These are phyloP conservation scores for Gopherus evgoodei DNA, from an alignment of 2,113 vertebrate genomes.

Conservation along the genomic window DNA sequence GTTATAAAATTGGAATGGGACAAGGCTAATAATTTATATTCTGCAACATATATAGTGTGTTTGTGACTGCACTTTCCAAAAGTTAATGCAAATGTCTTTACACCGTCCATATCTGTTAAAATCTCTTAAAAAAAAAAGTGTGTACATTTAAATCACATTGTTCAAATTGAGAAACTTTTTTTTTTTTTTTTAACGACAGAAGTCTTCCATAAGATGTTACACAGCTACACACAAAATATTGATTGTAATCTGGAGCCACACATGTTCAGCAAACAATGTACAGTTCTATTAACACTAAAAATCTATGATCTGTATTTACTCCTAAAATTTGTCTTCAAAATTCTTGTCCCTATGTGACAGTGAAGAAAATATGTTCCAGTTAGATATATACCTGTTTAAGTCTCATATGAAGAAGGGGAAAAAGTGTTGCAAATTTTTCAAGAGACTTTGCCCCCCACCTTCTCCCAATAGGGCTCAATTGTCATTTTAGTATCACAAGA, in stretches of 20 bases:
- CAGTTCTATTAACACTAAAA: conserved; percentile 55
- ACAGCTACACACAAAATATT: conserved; percentile 68
- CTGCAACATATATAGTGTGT: conserved; percentile 61
- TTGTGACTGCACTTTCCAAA: conserved; percentile 66
- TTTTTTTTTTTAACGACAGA: conserved; percentile 34
- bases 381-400: conserved; percentile 71
- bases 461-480: conserved; percentile 46
- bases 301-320: conserved; percentile 60
- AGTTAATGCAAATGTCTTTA: conserved; percentile 71
- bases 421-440: conserved; percentile 65
- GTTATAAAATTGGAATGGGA: conserved; percentile 64
- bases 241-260: conserved; percentile 64
- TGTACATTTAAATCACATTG: conserved; percentile 72
- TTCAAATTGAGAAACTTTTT: conserved; percentile 66
- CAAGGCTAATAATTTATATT: conserved; percentile 60
- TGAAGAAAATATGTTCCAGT: conserved; percentile 58
- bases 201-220: conserved; percentile 61
- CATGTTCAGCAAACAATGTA: conserved; percentile 35
- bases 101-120: conserved; percentile 61
- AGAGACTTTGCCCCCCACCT: conserved; percentile 39
- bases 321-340: conserved; percentile 59
- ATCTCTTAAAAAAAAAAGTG: conserved; percentile 29
- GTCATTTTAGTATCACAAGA: conserved; percentile 71
- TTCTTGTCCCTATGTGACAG: conserved; percentile 54
- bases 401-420: conserved; percentile 62